Evolutionary conservation across 1,140 invertebrate genomes (phyloP), one percentile per base, ranked within the genome.

Genomic region (Andricus grossulariae): DNA sequence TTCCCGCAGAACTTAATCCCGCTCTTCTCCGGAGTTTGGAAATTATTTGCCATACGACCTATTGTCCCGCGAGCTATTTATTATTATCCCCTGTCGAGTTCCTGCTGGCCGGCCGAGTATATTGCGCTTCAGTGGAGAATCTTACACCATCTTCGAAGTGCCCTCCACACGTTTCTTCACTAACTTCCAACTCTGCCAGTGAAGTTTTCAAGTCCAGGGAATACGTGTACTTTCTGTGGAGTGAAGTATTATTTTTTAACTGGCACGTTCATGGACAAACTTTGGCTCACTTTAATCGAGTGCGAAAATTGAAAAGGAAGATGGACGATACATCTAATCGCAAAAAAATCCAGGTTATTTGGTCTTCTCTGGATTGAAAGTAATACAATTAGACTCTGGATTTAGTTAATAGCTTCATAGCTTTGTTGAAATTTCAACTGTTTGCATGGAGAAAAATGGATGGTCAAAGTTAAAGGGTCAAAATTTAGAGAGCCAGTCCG

Each of bases 11-110:
- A 60, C 66, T 77, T 77, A 75, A 74, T 60, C 75, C 60, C 72
- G 13, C 55, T 50, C 55, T 74, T 74, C 66, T 73, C 60, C 19
- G 79, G 39, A 80, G 74, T 75, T 79, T 52, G 75, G 75, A 71
- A 82, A 82, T 82, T 77, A 82, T 82, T 82, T 77, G 80, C 77
- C 66, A 71, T 72, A 70, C 45, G 77, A 82, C 72, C 80, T 77
- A 82, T 82, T 82, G 80, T 82, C 76, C 77, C 75, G 70, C 75
- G 77, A 77, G 80, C 82, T 87, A 88, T 88, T 87, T 88, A 87
- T 87, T 87, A 87, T 87, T 87, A 87, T 86, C 84, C 77, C 80
- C 70, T 86, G 85, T 86, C 83, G 83, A 71, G 25, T 66, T 66
- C 21, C 60, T 66, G 21, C 57, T 66, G 60, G 66, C 45, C 50